Conservation (phyloP, 2,113 vertebrate species). For the Pachycephala philippinensis region DNA sequence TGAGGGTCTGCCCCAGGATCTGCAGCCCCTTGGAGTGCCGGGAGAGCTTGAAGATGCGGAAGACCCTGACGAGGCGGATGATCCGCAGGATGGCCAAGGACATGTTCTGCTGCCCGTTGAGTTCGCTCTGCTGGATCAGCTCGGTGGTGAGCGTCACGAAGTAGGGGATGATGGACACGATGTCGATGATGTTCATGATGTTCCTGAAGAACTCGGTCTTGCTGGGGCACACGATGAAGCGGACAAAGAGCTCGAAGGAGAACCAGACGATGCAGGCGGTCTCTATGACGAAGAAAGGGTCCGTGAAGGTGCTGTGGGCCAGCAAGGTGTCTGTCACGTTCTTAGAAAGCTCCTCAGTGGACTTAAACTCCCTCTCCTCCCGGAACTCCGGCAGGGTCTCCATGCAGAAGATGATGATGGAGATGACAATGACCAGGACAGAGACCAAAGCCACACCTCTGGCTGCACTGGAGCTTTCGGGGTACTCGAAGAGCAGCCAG, state of each 20-base stretch:
- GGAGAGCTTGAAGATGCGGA: constrained; percentile 96
- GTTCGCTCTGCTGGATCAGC: constrained; percentile 79
- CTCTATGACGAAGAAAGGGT: constrained; percentile 95
- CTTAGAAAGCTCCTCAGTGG: constrained; percentile 38
- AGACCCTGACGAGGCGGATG: constrained; percentile 94
- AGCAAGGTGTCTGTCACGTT: constrained; percentile 46
- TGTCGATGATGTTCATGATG: constrained; percentile 96
- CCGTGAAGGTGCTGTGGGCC: constrained; percentile 79
- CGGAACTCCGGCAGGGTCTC: constrained; percentile 94
- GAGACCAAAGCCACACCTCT: constrained; percentile 90
- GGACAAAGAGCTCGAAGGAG: constrained; percentile 86
- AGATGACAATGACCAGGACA: constrained; percentile 91
- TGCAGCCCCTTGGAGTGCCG: constrained; percentile 97
- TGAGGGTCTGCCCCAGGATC: constrained; percentile 95
- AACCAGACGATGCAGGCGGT: constrained; percentile 95
- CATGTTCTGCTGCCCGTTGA: constrained; percentile 89
- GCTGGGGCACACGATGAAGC: constrained; percentile 91
- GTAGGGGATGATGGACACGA: constrained; percentile 95
- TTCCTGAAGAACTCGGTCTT: constrained; percentile 91
- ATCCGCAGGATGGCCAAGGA: constrained; percentile 92
- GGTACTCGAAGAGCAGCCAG: constrained; percentile 96
- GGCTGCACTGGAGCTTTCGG: constrained; percentile 92
- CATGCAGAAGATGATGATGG: constrained; percentile 95
- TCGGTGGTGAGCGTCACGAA: constrained; percentile 91
- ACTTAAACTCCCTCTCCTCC: constrained; percentile 78